Base-by-base conservation (phyloP, 1,140 invertebrate species). In the Anastrepha ludens region DNA sequence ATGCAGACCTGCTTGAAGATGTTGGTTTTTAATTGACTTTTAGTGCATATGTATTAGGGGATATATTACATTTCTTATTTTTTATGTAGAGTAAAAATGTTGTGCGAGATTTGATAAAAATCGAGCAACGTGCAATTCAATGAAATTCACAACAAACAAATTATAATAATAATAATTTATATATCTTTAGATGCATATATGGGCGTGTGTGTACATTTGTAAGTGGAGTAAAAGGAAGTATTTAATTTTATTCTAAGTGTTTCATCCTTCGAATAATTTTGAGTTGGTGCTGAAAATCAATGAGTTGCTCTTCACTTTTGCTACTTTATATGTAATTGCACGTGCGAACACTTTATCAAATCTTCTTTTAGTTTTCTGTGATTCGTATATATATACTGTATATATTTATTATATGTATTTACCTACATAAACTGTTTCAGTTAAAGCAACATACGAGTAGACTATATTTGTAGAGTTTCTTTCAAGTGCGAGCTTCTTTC, bases 41-140 rank as follows among this genome's bases (percentile, higher is more conserved):
- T 64, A 20, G 29, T 29, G 29, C 29, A 29, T 29, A 29, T 29
- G 29, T 29, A 29, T 29, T 29, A 29, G 29, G 29, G 29, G 29
- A 29, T 29, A 29, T 29, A 1, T 29, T 29, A 29, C 29, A 29
- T 0, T 29, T 29, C 29, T 29, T 29, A 29, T 29, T 29, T 29
- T 29, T 29, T 29, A 29, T 29, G 29, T 29, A 29, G 11, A 7
- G 5, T 64, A 20, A 65, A 41, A 39, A 67, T 67, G 29, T 67
- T 67, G 65, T 67, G 65, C 65, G 65, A 67, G 65, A 67, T 67
- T 67, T 41, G 65, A 67, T 67, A 67, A 67, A 64, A 67, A 67
- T 41, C 29, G 65, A 41, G 65, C 29, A 67, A 67, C 7, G 65
- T 67, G 65, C 29, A 39, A 39, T 67, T 67, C 20, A 41, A 41